Evolutionary conservation across 2,797 vertebrate genomes (phyloP).

Genomic region (Monodelphis domestica): DNA sequence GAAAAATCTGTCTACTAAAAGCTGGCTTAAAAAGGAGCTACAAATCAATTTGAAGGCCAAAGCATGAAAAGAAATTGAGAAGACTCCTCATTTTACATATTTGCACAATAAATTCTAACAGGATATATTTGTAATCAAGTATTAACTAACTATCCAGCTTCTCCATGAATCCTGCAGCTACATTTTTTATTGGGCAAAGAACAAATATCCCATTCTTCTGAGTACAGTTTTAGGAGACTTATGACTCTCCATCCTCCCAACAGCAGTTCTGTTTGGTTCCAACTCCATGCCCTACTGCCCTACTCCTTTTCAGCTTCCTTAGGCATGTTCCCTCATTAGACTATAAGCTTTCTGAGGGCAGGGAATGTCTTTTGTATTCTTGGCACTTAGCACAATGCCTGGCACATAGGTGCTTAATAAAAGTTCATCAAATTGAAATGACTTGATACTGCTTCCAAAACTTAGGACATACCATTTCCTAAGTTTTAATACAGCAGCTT

Average conservation of each 20-base stretch:
- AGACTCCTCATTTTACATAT: neutral
- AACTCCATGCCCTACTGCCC: neutral
- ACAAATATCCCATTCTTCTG: no score
- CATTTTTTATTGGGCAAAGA: neutral
- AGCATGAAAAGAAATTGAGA: neutral
- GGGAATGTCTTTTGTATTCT: neutral
- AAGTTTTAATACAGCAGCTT: neutral
- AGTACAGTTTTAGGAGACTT: no score
- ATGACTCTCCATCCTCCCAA: neutral
- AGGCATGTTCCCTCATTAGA: neutral
- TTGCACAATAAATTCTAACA: neutral
- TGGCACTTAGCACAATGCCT: neutral
- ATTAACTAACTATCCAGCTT: neutral
- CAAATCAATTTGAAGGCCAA: slow-evolving; percentile 35
- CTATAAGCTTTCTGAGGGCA: neutral
- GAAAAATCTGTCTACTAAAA: slow-evolving; percentile 32
- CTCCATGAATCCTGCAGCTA: neutral
- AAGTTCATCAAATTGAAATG: neutral
- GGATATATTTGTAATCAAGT: neutral
- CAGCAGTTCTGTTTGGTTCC: neutral
- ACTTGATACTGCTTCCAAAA: neutral
- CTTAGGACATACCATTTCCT: neutral
- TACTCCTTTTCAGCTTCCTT: neutral
- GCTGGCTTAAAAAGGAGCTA: slow-evolving; percentile 42
- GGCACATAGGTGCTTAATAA: neutral